Base-by-base conservation (phyloP, 2,113 vertebrate species). In the Alces alces region DNA sequence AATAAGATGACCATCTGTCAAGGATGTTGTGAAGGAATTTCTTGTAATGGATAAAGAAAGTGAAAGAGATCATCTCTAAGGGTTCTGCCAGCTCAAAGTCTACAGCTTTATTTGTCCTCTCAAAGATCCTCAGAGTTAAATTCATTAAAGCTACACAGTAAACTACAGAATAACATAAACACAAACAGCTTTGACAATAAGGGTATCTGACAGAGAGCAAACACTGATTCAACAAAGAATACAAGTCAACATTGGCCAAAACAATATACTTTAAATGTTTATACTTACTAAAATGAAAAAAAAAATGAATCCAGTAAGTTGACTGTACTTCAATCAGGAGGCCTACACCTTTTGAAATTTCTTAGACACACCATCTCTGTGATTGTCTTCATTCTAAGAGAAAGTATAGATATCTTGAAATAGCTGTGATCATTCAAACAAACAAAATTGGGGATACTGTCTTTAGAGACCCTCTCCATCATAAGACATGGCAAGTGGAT, bases 321-420 rank as follows among this genome's bases (percentile, higher is more conserved):
- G 60, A 95, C n/a, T 95, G 54, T n/a, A 52, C 96, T 96, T 99
- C 99, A 99, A 52, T 99, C 99, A 96, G 99, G 99, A 98, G 99
- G 99, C 98, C 99, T 99, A 98, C 99, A 99, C 89, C 98, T 99
- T 98, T 99, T 99, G 98, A 99, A 99, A 97, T 98, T 99, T 98
- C 99, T 99, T 98, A 98, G 98, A 99, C 98, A 99, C 98, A 98
- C 99, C 99, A 99, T 99, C 97, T 99, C 99, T 95, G 98, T 98
- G 98, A 98, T 98, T 97, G 98, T 98, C 98, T 99, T 99, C 99
- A 99, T 99, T 98, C 99, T 99, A 83, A 28, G 66, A 98, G 50
- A 98, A 98, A 98, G 89, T 6, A 98, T 28, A 97, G 25, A 80
- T 52, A 96, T 93, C 54, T 97, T 98, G 86, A 97, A 96, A 96